A percentile compares a stretch with the other conserved stretches of the same genome.
Evolutionary conservation across 2,797 vertebrate species (phyloP).

Genomic region (Rhincodon typus): DNA sequence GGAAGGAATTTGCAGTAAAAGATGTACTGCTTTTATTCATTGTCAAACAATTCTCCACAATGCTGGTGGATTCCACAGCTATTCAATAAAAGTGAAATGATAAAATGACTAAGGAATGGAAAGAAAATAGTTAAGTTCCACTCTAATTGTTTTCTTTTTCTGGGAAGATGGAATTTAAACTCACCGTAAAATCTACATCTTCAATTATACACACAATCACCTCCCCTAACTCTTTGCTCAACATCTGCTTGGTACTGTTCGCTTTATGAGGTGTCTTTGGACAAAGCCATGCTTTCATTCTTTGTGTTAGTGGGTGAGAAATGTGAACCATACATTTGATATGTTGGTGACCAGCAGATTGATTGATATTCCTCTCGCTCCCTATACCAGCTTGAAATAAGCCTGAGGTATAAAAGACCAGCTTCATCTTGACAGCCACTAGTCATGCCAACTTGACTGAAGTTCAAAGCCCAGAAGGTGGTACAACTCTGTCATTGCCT

Average conservation of each 20-base stretch:
- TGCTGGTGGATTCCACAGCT: background rate
- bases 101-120: background rate
- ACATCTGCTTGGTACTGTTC: background rate
- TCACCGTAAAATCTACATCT: background rate
- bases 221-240: background rate
- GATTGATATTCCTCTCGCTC: background rate
- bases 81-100: background rate
- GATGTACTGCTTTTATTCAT: background rate
- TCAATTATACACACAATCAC: background rate
- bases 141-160: background rate
- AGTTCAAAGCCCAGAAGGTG: background rate
- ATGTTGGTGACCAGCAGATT: background rate
- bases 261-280: background rate
- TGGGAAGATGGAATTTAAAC: background rate
- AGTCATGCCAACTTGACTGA: constrained; percentile 3
- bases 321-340: constrained; percentile 2
- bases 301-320: background rate
- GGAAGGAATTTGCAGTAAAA: background rate
- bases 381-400: constrained; percentile 8
- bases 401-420: constrained; percentile 22
- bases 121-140: background rate
- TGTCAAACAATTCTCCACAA: background rate
- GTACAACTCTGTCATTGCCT: constrained; percentile 26
- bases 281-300: background rate
- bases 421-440: background rate